These are phyloP conservation scores for Musca vetustissima DNA, from an alignment of 1,140 invertebrate species.

Conservation along the genomic window DNA sequence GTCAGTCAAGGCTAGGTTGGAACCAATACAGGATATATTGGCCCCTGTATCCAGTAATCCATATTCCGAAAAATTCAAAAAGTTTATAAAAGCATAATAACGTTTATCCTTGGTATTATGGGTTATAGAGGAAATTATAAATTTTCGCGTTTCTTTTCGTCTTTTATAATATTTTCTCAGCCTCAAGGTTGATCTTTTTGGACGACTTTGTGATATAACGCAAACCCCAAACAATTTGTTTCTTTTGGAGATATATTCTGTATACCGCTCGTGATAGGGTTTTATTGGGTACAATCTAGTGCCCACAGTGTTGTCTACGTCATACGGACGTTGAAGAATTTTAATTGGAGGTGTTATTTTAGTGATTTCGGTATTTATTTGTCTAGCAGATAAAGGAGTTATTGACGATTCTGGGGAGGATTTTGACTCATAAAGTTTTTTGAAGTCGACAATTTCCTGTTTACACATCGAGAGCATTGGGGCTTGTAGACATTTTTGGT, in stretches of 20 bases:
- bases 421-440: neutral
- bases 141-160: neutral
- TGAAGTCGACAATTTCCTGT: neutral
- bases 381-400: neutral
- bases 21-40: slow-evolving; percentile 11
- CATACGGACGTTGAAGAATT: neutral
- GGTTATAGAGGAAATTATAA: neutral
- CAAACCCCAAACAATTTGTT: neutral
- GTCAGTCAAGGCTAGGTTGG: neutral
- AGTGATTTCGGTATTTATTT: neutral
- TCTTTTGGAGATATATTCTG: neutral
- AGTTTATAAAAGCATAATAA: neutral
- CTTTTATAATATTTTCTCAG: neutral
- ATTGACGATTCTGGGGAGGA: neutral
- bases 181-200: neutral
- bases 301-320: neutral
- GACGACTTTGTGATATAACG: neutral
- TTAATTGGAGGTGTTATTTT: neutral
- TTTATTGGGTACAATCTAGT: neutral
- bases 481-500: too few species aligned
- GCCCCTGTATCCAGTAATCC: slow-evolving; percentile 2
- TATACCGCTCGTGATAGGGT: slow-evolving; percentile 1
- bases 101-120: neutral
- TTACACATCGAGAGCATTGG: neutral
- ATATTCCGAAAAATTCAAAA: slow-evolving; percentile 9